A percentile compares a stretch with the other conserved stretches of the same genome.
phyloP scores from a whole-genome alignment of 2,797 vertebrate species.

The Esox lucius region DNA sequence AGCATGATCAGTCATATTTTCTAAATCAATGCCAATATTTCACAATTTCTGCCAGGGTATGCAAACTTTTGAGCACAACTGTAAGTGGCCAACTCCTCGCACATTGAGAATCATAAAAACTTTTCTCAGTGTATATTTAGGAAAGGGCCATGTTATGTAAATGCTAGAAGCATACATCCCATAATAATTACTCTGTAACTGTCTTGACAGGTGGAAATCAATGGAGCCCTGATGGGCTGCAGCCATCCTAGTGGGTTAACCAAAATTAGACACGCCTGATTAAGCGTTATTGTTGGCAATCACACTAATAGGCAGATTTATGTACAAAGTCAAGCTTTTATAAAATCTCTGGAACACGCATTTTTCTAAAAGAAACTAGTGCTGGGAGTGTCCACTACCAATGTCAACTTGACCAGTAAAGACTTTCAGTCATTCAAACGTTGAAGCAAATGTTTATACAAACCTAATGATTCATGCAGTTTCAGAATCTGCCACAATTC shows the following conservation, averaged over 20 bases:
- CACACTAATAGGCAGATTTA: conserved; percentile 46
- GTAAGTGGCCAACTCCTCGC: no score
- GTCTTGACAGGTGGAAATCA: not conserved
- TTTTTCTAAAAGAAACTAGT: conserved; percentile 16
- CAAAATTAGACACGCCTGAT: conserved; percentile 41
- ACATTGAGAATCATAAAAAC: no score
- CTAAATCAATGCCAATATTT: no score
- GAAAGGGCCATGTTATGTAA: not conserved
- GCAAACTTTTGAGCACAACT: no score
- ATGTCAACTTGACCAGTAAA: not conserved
- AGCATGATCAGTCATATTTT: no score
- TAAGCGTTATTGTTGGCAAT: conserved; percentile 48
- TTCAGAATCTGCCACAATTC: no score
- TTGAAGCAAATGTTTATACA: no score
- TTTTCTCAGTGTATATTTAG: not conserved
- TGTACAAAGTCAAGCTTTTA: conserved; percentile 32
- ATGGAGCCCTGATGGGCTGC: not conserved
- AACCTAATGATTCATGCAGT: no score
- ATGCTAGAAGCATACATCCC: not conserved
- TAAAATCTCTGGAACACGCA: conserved; percentile 36
- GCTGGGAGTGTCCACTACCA: not conserved
- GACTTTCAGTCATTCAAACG: not conserved
- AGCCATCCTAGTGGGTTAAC: conserved; percentile 1
- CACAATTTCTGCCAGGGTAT: no score
- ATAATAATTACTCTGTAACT: not conserved